These are phyloP conservation scores for Linurgus olivaceus DNA, from an alignment of 2,797 vertebrate species.

Conservation along the genomic window DNA sequence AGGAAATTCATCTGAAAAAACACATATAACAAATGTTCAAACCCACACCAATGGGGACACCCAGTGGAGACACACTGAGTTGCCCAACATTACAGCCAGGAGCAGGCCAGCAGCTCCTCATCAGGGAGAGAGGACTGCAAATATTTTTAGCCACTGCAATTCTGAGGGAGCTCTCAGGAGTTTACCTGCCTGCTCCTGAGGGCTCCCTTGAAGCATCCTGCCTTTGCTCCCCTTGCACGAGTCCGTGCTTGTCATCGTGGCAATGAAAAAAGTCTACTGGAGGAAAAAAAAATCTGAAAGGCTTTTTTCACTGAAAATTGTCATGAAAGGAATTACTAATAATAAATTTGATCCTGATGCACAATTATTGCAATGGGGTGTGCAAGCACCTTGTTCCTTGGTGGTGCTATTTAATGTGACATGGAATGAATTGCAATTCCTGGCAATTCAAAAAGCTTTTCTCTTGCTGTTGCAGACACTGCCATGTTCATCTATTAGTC, in stretches of 20 bases:
- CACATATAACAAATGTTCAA: not conserved
- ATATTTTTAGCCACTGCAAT: not conserved
- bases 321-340: not conserved
- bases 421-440: not conserved
- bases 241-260: fast-evolving
- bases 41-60: constrained; percentile 39
- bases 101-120: fast-evolving
- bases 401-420: not conserved
- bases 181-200: not conserved
- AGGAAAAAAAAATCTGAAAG: not conserved
- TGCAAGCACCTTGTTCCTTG: fast-evolving
- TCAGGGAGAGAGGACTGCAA: not conserved
- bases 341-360: not conserved
- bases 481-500: not conserved
- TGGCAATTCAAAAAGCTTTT: not conserved
- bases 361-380: fast-evolving
- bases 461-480: not conserved
- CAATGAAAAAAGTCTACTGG: not conserved
- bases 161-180: not conserved
- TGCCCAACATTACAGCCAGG: not conserved
- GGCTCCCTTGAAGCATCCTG: not conserved
- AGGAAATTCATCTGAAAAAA: not conserved
- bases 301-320: not conserved
- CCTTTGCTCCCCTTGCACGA: not conserved
- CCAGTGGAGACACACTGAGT: constrained; percentile 28